Evolutionary conservation across 2,113 vertebrate genomes (phyloP).

Genomic region (Tachysurus fulvidraco): DNA sequence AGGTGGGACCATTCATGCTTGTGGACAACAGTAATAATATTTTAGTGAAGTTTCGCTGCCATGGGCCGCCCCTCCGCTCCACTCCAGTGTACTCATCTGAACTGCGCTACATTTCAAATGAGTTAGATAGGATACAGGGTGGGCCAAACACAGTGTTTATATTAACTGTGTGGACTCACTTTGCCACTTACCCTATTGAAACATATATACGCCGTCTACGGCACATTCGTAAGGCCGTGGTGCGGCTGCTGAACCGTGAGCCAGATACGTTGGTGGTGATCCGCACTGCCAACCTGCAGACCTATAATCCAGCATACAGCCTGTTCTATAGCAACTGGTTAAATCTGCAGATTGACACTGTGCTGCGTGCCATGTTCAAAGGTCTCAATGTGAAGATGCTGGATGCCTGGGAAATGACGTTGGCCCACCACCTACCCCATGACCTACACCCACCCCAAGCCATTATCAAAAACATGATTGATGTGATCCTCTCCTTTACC

Average conservation of each 20-base stretch:
- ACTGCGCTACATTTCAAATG: conserved; percentile 87
- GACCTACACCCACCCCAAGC: conserved; percentile 82
- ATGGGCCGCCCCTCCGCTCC: conserved; percentile 94
- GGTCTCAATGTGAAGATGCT: conserved; percentile 56
- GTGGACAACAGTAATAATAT: conserved; percentile 87
- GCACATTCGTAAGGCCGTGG: conserved; percentile 57
- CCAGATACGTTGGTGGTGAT: conserved; percentile 84
- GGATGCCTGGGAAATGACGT: conserved; percentile 96
- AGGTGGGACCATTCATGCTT: conserved; percentile 88
- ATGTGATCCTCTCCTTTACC: conserved; percentile 83
- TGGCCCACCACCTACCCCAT: conserved; percentile 88
- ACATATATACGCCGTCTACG: too few relatives aligned
- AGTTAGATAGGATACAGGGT: conserved; percentile 84
- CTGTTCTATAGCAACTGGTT: conserved; percentile 71
- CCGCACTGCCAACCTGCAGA: conserved; percentile 86
- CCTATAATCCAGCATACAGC: conserved; percentile 84
- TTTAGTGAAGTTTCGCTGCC: conserved; percentile 87
- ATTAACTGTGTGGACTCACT: conserved; percentile 93
- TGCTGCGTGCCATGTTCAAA: too few relatives aligned
- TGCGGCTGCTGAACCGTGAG: conserved; percentile 86
- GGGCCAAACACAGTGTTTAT: conserved; percentile 85
- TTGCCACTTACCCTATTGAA: conserved; percentile 78
- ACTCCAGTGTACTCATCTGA: conserved; percentile 82
- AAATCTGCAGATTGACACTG: too few relatives aligned
- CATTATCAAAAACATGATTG: conserved; percentile 90